Evolutionary conservation across 2,113 vertebrate species (phyloP).

Genomic region (Vireo altiloquus): DNA sequence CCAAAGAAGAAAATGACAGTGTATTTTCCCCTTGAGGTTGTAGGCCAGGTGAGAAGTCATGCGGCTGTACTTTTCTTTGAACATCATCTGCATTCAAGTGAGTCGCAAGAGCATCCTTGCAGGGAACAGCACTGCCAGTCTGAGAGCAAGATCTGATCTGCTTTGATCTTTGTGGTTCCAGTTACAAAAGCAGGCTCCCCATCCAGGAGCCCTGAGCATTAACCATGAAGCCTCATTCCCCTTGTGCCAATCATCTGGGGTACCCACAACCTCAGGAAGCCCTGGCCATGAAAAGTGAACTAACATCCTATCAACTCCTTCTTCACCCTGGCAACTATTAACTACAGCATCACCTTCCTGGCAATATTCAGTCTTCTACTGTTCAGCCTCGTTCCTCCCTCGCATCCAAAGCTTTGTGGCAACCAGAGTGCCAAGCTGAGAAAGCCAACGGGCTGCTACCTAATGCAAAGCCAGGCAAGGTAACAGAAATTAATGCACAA

Average conservation of each 20-base stretch:
- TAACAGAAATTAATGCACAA: background rate
- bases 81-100: background rate
- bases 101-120: background rate
- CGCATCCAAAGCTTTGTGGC: background rate
- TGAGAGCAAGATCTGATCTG: background rate
- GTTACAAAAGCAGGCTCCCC: background rate
- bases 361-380: background rate
- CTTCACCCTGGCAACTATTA: background rate
- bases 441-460: rapidly evolving
- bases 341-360: background rate
- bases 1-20: background rate
- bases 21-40: background rate
- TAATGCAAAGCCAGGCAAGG: background rate
- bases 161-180: background rate
- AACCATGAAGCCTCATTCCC: background rate
- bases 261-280: background rate
- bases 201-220: background rate
- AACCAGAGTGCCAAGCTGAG: background rate
- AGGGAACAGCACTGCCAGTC: background rate
- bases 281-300: background rate
- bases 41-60: background rate
- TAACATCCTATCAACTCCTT: background rate
- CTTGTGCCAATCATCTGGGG: background rate
- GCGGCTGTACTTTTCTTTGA: background rate
- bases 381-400: background rate